Evolutionary conservation across 2,888 invertebrate species (phyloP).

Genomic region (Agriopis leucophaearia): DNA sequence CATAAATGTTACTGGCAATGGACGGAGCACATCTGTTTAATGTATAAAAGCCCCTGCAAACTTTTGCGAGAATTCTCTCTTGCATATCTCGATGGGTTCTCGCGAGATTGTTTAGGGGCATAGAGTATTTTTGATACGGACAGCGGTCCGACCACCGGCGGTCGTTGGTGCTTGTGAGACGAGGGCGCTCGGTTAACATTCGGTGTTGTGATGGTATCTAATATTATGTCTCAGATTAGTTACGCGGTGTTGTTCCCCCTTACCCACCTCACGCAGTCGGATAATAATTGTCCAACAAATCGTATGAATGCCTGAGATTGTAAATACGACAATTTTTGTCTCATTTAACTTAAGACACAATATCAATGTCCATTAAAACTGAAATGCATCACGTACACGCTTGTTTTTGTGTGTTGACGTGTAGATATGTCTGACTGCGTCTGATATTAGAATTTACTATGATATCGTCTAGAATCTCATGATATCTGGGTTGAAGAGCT

Average conservation of each 20-base stretch:
- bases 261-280: conserved; percentile 29
- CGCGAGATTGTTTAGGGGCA: background rate
- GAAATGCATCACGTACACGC: conserved; percentile 18
- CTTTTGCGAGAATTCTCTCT: background rate
- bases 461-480: conserved; percentile 33
- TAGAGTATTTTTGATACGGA: conserved; percentile 53
- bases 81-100: too few relatives aligned
- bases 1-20: conserved; percentile 17
- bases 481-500: conserved; percentile 28
- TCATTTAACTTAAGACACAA: conserved; percentile 3
- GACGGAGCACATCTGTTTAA: conserved; percentile 13
- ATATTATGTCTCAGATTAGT: conserved; percentile 18
- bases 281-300: conserved; percentile 1
- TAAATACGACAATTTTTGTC: conserved; percentile 3
- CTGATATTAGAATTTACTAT: conserved; percentile 22
- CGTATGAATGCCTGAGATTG: conserved; percentile 2
- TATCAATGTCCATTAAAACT: conserved; percentile 5
- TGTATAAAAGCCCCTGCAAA: conserved; percentile 21
- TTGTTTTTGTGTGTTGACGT: conserved; percentile 18
- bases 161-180: conserved; percentile 78
- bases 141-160: conserved; percentile 77
- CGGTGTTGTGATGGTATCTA: conserved; percentile 65
- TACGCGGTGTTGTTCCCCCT: conserved; percentile 1
- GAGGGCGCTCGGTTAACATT: conserved; percentile 54
- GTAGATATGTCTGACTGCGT: conserved; percentile 28